Percentiles rank a stretch among this genome's conserved stretches.
Conservation (phyloP, 1,140 invertebrate genomes). For the Akabosia matsudoensis region DNA sequence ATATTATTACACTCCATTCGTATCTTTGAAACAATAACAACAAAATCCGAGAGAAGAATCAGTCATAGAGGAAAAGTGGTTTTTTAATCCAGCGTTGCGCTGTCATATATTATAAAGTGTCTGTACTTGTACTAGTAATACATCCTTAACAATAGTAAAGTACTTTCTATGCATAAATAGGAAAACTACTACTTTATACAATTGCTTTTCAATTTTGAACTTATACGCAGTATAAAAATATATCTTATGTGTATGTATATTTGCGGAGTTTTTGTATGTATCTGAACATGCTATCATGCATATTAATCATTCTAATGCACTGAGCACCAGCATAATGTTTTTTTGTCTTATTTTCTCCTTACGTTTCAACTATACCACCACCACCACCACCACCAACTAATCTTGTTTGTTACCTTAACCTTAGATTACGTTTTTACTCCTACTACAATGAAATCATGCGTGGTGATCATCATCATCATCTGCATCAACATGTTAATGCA, state of each 20-base stretch:
- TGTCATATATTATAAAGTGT: too few species aligned
- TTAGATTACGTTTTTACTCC: slow-evolving; percentile 21
- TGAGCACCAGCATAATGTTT: not conserved
- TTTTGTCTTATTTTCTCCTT: not conserved
- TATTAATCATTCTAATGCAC: not conserved
- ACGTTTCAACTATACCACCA: not conserved
- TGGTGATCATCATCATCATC: not conserved
- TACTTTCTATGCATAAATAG: not conserved
- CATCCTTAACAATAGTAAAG: too few species aligned
- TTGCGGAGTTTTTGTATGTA: not conserved
- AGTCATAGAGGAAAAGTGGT: too few species aligned
- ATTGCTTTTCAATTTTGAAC: too few species aligned
- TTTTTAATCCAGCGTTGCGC: too few species aligned
- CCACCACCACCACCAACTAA: not conserved
- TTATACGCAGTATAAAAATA: too few species aligned
- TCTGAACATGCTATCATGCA: not conserved
- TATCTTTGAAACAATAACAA: too few species aligned
- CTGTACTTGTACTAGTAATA: too few species aligned
- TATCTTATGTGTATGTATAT: too few species aligned
- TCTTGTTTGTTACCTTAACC: slow-evolving; percentile 9
- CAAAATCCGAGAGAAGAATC: too few species aligned
- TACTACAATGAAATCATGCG: slow-evolving; percentile 25
- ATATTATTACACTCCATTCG: too few species aligned
- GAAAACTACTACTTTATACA: not conserved
- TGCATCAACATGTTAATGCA: not conserved